These are phyloP conservation scores for Arion vulgaris DNA, from an alignment of 1,140 invertebrate species.

Conservation along the genomic window DNA sequence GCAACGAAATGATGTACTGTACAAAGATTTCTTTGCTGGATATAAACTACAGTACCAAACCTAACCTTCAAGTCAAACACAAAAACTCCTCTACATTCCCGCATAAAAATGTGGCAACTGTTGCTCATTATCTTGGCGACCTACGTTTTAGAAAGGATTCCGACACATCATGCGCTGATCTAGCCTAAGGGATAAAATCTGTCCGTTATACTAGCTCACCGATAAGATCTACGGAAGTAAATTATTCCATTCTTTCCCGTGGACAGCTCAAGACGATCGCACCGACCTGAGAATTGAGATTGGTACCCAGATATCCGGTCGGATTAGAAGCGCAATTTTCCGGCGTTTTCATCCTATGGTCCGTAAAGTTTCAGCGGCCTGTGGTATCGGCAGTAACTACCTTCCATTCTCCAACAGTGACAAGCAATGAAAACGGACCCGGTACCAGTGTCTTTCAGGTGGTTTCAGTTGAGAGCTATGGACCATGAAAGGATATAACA, in stretches of 20 bases:
- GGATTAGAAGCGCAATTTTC: slow-evolving; percentile 15
- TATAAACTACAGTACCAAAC: no score
- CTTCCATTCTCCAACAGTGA: not conserved
- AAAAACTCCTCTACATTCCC: not conserved
- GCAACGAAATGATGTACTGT: no score
- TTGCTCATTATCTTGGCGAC: not conserved
- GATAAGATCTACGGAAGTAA: not conserved
- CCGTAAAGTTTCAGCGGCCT: slow-evolving; percentile 4
- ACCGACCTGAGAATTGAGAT: not conserved
- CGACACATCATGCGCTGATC: not conserved
- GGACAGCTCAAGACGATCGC: not conserved
- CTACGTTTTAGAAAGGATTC: not conserved
- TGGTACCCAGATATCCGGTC: not conserved
- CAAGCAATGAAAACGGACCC: slow-evolving; percentile 1
- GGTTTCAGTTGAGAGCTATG: not conserved
- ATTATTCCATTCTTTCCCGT: slow-evolving; percentile 11
- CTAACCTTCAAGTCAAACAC: no score
- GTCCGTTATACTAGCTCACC: not conserved
- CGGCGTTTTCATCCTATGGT: not conserved
- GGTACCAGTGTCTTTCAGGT: not conserved
- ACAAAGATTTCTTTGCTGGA: no score
- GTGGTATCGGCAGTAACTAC: not conserved
- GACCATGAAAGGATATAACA: not conserved
- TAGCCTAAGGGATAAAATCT: not conserved
- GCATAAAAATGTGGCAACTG: not conserved